Evolutionary conservation across 2,888 invertebrate species (phyloP).

Genomic region (Andricus quercusramuli): DNA sequence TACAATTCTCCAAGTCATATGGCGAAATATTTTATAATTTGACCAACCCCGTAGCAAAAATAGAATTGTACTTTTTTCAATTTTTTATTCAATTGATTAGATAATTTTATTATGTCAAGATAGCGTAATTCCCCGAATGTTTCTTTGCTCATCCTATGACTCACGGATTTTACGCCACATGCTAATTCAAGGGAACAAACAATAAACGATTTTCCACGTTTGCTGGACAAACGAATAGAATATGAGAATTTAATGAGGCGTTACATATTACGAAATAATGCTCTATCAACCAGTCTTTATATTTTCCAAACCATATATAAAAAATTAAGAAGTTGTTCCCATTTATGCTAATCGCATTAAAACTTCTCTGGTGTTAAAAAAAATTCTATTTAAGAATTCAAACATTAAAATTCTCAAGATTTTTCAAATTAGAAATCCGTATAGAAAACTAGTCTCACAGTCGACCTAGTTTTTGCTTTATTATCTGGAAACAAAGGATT

Average conservation of each 20-base stretch:
- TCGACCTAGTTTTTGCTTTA: too few species aligned
- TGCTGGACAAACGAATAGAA: background rate
- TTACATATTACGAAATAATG: background rate
- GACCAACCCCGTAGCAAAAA: background rate
- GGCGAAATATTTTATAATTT: constrained; percentile 24
- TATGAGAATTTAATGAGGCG: background rate
- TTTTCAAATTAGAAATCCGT: too few species aligned
- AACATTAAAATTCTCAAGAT: too few species aligned
- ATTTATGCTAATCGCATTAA: too few species aligned
- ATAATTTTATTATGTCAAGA: background rate
- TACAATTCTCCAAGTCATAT: constrained; percentile 21
- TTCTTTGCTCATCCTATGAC: background rate
- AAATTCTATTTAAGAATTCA: too few species aligned
- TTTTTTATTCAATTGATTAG: background rate
- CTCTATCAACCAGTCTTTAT: too few species aligned
- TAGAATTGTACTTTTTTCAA: background rate
- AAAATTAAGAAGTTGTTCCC: too few species aligned
- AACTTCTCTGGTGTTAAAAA: too few species aligned
- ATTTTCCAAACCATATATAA: too few species aligned
- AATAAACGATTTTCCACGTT: background rate
- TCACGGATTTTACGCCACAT: background rate
- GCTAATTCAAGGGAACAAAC: background rate
- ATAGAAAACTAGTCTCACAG: too few species aligned
- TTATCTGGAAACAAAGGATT: too few species aligned
- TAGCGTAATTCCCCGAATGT: background rate